Evolutionary conservation across 1,140 invertebrate species (phyloP).

Genomic region (Drosophila hydei): DNA sequence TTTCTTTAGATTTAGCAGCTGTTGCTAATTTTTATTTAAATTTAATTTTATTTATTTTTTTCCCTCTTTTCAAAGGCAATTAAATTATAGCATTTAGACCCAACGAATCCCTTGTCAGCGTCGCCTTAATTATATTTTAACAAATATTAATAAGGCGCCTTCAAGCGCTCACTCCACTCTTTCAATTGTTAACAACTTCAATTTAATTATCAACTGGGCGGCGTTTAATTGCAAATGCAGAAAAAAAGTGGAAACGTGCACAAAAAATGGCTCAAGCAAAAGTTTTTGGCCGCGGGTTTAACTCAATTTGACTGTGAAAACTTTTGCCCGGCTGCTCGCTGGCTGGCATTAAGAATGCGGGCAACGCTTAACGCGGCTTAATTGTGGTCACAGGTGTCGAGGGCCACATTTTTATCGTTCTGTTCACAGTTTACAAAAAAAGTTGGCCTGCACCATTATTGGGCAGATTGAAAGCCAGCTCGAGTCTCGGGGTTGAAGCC

Average conservation of each 20-base stretch:
- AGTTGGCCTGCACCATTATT: constrained; percentile 26
- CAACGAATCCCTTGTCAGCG: constrained; percentile 61
- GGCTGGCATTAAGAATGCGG: constrained; percentile 43
- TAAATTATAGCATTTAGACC: constrained; percentile 4
- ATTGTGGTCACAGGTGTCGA: constrained; percentile 82
- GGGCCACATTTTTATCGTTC: constrained; percentile 77
- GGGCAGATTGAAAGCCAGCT: background rate
- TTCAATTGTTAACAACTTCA: constrained; percentile 77
- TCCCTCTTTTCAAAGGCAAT: constrained; percentile 37
- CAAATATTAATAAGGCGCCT: constrained; percentile 76
- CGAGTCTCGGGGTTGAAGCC: background rate
- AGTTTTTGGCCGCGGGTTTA: constrained; percentile 61
- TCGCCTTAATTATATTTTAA: constrained; percentile 74
- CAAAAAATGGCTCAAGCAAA: constrained; percentile 50
- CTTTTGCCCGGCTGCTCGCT: constrained; percentile 45
- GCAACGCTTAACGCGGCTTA: constrained; percentile 77
- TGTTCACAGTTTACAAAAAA: constrained; percentile 76
- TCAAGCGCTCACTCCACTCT: constrained; percentile 18
- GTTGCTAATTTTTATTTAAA: constrained; percentile 34
- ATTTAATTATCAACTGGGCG: constrained; percentile 78
- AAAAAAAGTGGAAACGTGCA: constrained; percentile 1
- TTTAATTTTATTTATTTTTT: background rate
- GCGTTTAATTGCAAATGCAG: constrained; percentile 52
- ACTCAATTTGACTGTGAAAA: constrained; percentile 76
- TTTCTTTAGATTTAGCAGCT: background rate